Conservation (phyloP, 2,113 vertebrate species). For the Apaloderma vittatum region DNA sequence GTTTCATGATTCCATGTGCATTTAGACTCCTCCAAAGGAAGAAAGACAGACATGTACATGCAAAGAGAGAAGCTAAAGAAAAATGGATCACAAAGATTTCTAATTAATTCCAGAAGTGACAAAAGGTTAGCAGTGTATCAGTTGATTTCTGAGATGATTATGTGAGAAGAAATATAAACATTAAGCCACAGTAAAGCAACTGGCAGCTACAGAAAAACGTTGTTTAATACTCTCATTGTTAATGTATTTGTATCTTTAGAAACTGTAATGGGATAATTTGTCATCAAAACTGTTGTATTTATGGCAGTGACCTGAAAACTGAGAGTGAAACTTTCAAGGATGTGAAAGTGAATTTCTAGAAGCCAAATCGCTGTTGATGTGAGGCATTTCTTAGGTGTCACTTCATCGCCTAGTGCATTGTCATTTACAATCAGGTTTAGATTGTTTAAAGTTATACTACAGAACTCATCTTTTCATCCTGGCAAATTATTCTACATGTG, state of each 20-base stretch:
- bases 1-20: conserved; percentile 41
- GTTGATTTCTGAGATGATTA: conserved; percentile 17
- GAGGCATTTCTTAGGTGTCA: not conserved
- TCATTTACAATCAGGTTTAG: not conserved
- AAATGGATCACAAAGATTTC: not conserved
- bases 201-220: not conserved
- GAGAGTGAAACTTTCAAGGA: not conserved
- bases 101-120: not conserved
- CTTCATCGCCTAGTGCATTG: not conserved
- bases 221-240: not conserved
- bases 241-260: not conserved
- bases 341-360: not conserved
- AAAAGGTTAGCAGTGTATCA: conserved; percentile 7
- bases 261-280: not conserved
- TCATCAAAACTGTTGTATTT: not conserved
- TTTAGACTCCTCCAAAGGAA: not conserved
- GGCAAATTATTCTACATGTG: not conserved
- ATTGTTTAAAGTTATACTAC: not conserved
- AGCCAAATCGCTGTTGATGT: not conserved
- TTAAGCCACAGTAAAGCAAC: not conserved
- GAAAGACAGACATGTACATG: not conserved
- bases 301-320: not conserved
- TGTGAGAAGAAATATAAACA: conserved; percentile 4
- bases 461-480: not conserved
- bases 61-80: not conserved